phyloP scores from a whole-genome alignment of 2,888 invertebrate species.

The Harpalus rubripes region DNA sequence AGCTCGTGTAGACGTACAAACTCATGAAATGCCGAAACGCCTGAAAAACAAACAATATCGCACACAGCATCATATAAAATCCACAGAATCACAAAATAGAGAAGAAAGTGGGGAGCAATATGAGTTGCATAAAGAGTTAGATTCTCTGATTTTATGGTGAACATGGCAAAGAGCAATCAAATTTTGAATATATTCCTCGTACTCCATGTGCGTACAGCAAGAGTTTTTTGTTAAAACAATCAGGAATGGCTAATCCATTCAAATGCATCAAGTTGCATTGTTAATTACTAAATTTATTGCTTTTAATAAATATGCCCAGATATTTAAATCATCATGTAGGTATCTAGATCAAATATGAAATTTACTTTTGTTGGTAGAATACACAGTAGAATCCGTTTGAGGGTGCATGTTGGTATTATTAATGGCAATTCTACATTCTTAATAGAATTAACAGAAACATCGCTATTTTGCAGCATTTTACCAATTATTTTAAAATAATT shows the following conservation, averaged over 20 bases:
- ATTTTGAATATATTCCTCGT: constrained; percentile 91
- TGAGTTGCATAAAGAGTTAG: constrained; percentile 87
- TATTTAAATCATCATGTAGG: no score
- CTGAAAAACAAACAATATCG: constrained; percentile 80
- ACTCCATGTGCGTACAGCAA: no score
- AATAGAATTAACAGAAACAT: no score
- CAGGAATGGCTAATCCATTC: constrained; percentile 99
- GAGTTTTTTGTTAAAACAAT: no score
- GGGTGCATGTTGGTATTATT: no score
- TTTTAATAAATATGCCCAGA: no score
- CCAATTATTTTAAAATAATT: constrained; percentile 90
- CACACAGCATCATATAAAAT: constrained; percentile 84
- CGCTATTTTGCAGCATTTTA: no score
- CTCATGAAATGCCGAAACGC: constrained; percentile 94
- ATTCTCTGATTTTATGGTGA: constrained; percentile 91
- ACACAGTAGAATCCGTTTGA: no score
- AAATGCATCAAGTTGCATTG: constrained; percentile 97
- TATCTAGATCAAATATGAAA: no score
- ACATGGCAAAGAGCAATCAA: constrained; percentile 82
- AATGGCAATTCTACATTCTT: no score
- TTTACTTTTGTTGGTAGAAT: no score
- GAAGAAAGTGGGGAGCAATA: constrained; percentile 90
- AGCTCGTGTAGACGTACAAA: constrained; percentile 97
- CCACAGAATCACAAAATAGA: constrained; percentile 94
- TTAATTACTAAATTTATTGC: constrained; percentile 89